Percentiles rank a stretch among this genome's conserved stretches.
These are phyloP conservation scores for Drosophila ochracea DNA, from an alignment of 2,888 invertebrate genomes.

Conservation along the genomic window DNA sequence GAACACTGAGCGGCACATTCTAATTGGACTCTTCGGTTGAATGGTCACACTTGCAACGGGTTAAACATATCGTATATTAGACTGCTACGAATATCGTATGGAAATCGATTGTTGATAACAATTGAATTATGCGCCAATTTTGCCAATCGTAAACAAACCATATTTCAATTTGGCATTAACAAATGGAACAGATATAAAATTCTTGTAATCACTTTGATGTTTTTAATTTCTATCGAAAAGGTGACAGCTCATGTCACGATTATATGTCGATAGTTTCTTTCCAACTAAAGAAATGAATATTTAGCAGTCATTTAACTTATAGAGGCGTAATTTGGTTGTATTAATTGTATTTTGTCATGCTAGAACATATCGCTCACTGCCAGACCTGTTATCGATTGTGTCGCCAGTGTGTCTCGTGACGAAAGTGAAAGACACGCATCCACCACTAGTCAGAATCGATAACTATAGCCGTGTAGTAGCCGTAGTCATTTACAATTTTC, in stretches of 20 bases:
- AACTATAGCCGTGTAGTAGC: slow-evolving; percentile 36
- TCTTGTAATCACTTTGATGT: background rate
- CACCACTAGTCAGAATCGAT: slow-evolving; percentile 51
- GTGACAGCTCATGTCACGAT: slow-evolving; percentile 7
- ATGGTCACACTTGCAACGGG: slow-evolving; percentile 50
- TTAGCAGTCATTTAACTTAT: background rate
- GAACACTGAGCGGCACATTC: slow-evolving; percentile 53
- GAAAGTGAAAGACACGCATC: slow-evolving; percentile 7
- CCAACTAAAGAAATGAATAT: background rate
- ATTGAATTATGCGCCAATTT: background rate
- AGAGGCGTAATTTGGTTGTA: background rate
- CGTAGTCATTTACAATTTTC: slow-evolving; percentile 57
- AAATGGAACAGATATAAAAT: background rate
- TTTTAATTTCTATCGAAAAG: background rate
- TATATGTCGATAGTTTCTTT: background rate
- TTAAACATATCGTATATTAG: background rate
- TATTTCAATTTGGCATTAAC: background rate
- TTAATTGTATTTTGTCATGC: background rate
- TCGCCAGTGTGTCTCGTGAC: slow-evolving; percentile 6
- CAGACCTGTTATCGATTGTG: slow-evolving; percentile 24
- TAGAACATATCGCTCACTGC: background rate
- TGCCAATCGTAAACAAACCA: background rate
- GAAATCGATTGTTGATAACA: slow-evolving; percentile 12
- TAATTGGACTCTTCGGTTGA: slow-evolving; percentile 31
- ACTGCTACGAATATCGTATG: background rate